phyloP scores from a whole-genome alignment of 2,797 vertebrate genomes.

The Thamnophis elegans region DNA sequence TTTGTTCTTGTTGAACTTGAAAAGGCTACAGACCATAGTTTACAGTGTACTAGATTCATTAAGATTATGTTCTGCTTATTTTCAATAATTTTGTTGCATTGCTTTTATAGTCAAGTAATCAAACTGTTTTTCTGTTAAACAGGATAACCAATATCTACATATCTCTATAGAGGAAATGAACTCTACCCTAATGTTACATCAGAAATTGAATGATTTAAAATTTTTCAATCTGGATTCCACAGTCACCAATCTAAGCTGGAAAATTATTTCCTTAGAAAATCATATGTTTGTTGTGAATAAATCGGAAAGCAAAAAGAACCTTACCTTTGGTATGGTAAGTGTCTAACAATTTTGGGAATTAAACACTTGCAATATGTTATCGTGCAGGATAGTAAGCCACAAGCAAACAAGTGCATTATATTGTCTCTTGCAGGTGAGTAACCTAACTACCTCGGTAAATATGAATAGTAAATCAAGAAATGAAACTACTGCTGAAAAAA shows the following conservation, averaged over 20 bases:
- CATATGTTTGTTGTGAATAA: conserved; percentile 56
- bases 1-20: not conserved
- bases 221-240: conserved; percentile 67
- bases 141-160: conserved; percentile 71
- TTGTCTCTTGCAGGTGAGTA: conserved; percentile 49
- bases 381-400: not conserved
- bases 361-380: not conserved
- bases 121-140: conserved; percentile 59
- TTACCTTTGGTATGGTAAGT: conserved; percentile 61
- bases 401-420: not conserved
- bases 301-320: conserved; percentile 58
- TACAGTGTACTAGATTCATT: not conserved
- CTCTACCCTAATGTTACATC: conserved; percentile 58
- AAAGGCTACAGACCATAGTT: not conserved
- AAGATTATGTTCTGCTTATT: not conserved
- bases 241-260: conserved; percentile 69
- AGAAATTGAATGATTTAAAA: conserved; percentile 70
- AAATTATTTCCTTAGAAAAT: conserved; percentile 68
- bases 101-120: conserved; percentile 7
- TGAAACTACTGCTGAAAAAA: conserved; percentile 54
- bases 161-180: conserved; percentile 72
- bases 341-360: not conserved
- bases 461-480: conserved; percentile 53
- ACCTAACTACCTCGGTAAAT: conserved; percentile 62
- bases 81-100: not conserved